Evolutionary conservation across 2,888 invertebrate genomes (phyloP), one percentile per base, ranked within the genome.

Genomic region (Laothoe populi): DNA sequence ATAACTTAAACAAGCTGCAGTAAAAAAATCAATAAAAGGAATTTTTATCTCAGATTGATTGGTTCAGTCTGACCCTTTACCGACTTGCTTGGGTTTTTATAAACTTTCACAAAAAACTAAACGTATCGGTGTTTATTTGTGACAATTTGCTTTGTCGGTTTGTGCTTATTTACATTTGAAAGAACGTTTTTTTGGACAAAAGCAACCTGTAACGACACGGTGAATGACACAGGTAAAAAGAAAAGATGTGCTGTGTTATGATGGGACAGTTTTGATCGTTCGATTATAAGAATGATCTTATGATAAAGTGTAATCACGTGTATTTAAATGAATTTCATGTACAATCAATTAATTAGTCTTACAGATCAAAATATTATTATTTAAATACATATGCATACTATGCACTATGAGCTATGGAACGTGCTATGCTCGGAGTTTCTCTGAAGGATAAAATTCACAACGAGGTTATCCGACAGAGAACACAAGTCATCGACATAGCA

Each of bases 121-220:
- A 88, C 83, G 89, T 87, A 91, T 89, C 90, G 83, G 84, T 92
- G 92, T 92, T 92, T 92, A 92, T 92, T 92, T 92, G 92, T 92
- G 92, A 92, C 92, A 92, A 92, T 92, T 92, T 92, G 91, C 92
- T 92, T 92, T 92, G 92, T 92, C 92, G 92, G 92, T 88, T 87
- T 82, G 79, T 85, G 81, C 83, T 81, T 86, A 92, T 92, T 92
- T 91, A 90, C 92, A 92, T 92, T 92, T 91, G 87, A 92, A 92
- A 89, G 79, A 83, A 76, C 79, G 63, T 87, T 88, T 89, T 90
- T 87, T 83, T 84, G 73, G 75, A 82, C 77, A 77, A 77, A 75
- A 81, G 84, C 87, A 87, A 90, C 90, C 90, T 91, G 92, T 87
- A 86, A 83, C 84, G 86, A 87, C 88, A 87, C 84, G 86, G 89